A percentile compares a stretch with the other conserved stretches of the same genome.
Conservation (phyloP, 2,113 vertebrate species). For the Poecile atricapillus region DNA sequence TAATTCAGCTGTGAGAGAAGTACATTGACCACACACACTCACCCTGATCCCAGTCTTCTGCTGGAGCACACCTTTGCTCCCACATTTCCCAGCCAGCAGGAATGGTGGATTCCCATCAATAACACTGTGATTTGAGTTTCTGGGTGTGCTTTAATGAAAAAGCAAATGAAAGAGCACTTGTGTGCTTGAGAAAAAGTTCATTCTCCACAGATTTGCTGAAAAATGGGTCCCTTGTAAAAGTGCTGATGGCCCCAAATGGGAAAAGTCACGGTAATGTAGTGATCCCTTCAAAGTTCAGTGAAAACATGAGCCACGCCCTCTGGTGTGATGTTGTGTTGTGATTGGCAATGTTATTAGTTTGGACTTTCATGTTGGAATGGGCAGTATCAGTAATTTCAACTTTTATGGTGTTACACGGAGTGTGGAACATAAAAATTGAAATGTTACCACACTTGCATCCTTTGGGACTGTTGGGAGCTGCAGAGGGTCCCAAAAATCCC, state of each 20-base stretch:
- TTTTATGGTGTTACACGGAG: background rate
- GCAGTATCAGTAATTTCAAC: background rate
- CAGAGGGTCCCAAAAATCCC: background rate
- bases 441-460: accelerated
- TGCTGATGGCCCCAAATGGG: background rate
- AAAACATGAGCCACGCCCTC: background rate
- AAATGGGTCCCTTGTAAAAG: background rate
- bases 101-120: background rate
- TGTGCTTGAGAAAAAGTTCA: background rate
- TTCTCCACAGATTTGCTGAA: background rate
- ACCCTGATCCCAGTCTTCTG: background rate
- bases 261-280: background rate
- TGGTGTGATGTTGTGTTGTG: background rate
- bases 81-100: background rate
- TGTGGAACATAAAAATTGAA: background rate
- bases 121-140: accelerated
- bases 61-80: background rate
- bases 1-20: background rate
- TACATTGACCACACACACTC: background rate
- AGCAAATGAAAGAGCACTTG: background rate
- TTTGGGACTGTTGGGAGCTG: accelerated
- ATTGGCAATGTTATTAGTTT: background rate
- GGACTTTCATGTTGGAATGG: background rate
- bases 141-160: background rate
- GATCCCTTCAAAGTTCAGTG: background rate